Evolutionary conservation across 2,113 vertebrate genomes (phyloP), one percentile per base, ranked within the genome.

Genomic region (Pseudorectes ferrugineus): DNA sequence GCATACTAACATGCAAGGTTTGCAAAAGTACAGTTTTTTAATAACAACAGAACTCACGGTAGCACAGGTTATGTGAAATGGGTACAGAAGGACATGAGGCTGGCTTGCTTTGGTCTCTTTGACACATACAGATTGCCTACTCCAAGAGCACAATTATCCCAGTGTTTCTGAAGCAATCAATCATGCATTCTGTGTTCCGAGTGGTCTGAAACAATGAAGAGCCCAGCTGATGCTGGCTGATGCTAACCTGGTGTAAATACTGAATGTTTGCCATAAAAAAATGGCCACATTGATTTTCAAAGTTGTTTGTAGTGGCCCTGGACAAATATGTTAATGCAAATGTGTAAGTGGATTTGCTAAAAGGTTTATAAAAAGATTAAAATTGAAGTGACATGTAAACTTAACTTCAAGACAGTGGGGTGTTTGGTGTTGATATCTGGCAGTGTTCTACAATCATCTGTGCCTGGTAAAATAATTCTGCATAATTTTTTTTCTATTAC

Each of bases 61-160:
- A 66, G 52, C 36, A 55, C 5, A n/a, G 33, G 19, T 55, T 67
- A 35, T 21, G 25, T 6, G 5, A 86, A 75, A 72, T 2, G 2
- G 3, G 17, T 12, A 48, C 33, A 68, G 42, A 42, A 66, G 12
- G 11, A 40, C 17, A 28, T 3, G 1, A 16, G 26, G n/a, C 0
- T 80, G n/a, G 52, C 29, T 74, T 83, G 46, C 14, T 88, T 46
- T 46, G 21, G 52, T 78, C 87, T 73, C 70, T 63, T 14, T 2
- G 6, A 17, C 40, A 40, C 0, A 3, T 25, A 51, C 1, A 31
- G 43, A 28, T 3, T 31, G 15, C 16, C n/a, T 3, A 26, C 8
- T 24, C 35, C 45, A 51, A 63, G 14, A n/a, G 65, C 33, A 82
- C 52, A 57, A 35, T 40, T 33, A 65, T 36, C 28, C 13, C 8